Evolutionary conservation across 2,797 vertebrate species (phyloP).

Genomic region (Phaenicophaeus curvirostris): DNA sequence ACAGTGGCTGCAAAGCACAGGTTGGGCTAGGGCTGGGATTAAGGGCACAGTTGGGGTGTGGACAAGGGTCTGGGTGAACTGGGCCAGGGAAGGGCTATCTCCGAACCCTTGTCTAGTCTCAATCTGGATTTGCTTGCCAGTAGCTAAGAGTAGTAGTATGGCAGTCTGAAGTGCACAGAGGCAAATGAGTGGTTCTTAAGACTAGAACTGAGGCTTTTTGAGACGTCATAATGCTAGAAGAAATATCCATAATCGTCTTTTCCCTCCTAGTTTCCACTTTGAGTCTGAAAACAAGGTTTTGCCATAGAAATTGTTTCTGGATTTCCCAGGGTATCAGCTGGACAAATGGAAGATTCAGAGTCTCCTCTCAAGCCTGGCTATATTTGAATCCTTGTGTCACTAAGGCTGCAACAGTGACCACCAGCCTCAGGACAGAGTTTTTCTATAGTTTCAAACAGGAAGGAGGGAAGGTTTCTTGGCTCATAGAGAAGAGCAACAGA

Average conservation of each 20-base stretch:
- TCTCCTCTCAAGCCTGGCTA: neutral
- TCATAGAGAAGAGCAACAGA: neutral
- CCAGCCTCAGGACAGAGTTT: neutral
- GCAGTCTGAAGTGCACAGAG: neutral
- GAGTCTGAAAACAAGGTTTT: neutral
- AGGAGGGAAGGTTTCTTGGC: neutral
- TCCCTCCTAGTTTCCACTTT: neutral
- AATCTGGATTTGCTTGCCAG: neutral
- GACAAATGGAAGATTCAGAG: neutral
- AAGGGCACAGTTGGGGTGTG: neutral
- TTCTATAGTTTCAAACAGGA: neutral
- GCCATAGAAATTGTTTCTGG: neutral
- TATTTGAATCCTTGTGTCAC: neutral
- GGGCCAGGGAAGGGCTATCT: neutral
- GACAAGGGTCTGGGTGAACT: neutral
- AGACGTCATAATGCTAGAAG: neutral
- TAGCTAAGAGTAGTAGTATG: neutral
- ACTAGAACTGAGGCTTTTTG: neutral
- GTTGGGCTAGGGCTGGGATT: constrained; percentile 3
- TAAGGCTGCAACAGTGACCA: neutral
- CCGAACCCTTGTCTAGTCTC: neutral
- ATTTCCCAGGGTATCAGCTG: neutral
- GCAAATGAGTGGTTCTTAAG: neutral
- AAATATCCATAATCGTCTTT: neutral
- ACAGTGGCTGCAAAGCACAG: constrained; percentile 6